Evolutionary conservation across 2,797 vertebrate species (phyloP), one percentile per base, ranked within the genome.

Genomic region (Thamnophis elegans): DNA sequence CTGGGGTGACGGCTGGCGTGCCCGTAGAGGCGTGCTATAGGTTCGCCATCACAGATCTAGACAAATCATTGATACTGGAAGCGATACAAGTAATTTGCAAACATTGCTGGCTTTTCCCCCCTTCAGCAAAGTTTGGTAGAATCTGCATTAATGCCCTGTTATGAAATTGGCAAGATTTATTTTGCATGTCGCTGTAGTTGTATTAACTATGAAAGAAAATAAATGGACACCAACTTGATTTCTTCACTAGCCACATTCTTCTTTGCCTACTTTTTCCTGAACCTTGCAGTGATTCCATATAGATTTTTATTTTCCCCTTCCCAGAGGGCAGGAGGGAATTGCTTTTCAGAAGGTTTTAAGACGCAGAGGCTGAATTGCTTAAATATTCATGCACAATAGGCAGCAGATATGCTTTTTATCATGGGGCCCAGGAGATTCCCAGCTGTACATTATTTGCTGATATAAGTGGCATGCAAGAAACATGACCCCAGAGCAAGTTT

Each of bases 391-490:
- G 89, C 28, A 78, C 55, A 47, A 90, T 25, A 95, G 91, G 1
- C 13, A 36, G 89, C 14, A 54, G 2, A 36, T 42, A 92, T 28
- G 26, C n/a, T 88, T 88, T 93, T 90, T 89, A 55, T 92, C 56
- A 88, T 68, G 25, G 47, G 73, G 86, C 68, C 89, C 90, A n/a
- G 90, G 95, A 91, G 92, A 90, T 0, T 90, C 95, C 93, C 89
- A 94, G 68, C 68, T 95, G 89, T 94, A 1, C 93, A 51, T 73
- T 92, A 78, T 92, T 94, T 95, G 90, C 89, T 65, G 90, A 59
- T 54, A 53, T 90, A 94, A 95, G 93, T 88, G 88, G 59, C 53
- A 95, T 95, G 93, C 93, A 88, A 88, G 89, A 92, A 92, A 90
- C 86, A 88, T 94, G 28, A 92, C 92, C 87, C 42, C 78, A n/a